Evolutionary conservation across 2,797 vertebrate species (phyloP), one percentile per base, ranked within the genome.

Genomic region (Champsocephalus gunnari): DNA sequence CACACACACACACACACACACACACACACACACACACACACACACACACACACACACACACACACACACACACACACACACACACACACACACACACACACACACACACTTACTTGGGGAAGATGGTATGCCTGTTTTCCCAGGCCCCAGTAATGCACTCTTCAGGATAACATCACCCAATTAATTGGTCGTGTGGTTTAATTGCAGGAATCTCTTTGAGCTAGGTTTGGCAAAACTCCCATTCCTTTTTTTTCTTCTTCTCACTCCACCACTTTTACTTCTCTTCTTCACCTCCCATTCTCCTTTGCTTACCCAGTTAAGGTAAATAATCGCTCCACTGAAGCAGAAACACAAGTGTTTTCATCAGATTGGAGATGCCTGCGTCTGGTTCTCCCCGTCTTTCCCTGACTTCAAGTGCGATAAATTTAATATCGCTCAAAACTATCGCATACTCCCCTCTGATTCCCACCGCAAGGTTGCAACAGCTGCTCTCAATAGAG

Each of bases 61-160:
- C 24, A 24, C 24, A 24, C 24, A 24, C 24, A 24, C 24, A 24
- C 24, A 24, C 24, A 24, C 24, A 24, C 75, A 76, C 63, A 66
- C 70, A 75, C 63, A 69, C 71, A 70, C 62, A 14, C 44, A 49
- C 61, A 48, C 75, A 77, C 65, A 69, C 64, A 28, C 24, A 28
- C 24, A 28, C 24, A 28, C 24, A 28, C 24, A 28, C 24, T 3
- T 2, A 24, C 21, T 2, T 2, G 72, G 85, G 77, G 80, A 82
- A 79, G 77, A 77, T 75, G 71, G 68, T 71, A 65, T 59, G 62
- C 64, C 60, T 48, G 79, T 62, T 90, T 95, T 93, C 89, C 88
- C 91, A 93, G 89, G 88, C 85, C 80, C 87, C 61, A 24, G 69
- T 90, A 86, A 92, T 90, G 88, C 94, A 90, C 89, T 89, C 71